These are phyloP conservation scores for Microchirus variegatus DNA, from an alignment of 2,797 vertebrate genomes.

Conservation along the genomic window DNA sequence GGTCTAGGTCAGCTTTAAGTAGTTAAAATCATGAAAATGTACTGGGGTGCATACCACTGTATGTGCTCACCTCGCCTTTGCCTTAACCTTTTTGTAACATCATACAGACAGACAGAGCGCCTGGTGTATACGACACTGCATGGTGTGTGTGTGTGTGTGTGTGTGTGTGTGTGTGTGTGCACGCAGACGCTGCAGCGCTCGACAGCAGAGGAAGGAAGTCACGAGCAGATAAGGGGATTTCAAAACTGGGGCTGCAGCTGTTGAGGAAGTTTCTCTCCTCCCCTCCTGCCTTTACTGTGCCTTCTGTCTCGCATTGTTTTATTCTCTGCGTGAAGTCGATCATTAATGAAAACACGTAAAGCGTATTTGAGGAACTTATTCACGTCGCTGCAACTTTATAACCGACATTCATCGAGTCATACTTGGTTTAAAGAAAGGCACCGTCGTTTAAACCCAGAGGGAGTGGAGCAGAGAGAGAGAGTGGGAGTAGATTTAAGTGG, in stretches of 20 bases:
- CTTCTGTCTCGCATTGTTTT: slow-evolving; percentile 7
- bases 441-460: too few species aligned
- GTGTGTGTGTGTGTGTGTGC: slow-evolving; percentile 45
- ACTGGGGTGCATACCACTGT: too few species aligned
- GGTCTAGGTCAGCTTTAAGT: too few species aligned
- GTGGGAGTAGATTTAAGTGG: slow-evolving; percentile 53
- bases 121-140: slow-evolving; percentile 60
- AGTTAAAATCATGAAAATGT: too few species aligned
- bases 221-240: slow-evolving; percentile 81
- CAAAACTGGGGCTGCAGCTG: slow-evolving; percentile 81
- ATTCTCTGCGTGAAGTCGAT: slow-evolving; percentile 26
- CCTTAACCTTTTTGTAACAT: too few species aligned
- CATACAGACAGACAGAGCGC: slow-evolving; percentile 77
- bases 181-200: slow-evolving; percentile 61
- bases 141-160: slow-evolving; percentile 33
- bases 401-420: too few species aligned
- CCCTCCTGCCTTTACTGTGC: slow-evolving; percentile 8
- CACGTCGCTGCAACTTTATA: too few species aligned
- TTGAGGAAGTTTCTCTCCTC: slow-evolving; percentile 78
- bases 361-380: too few species aligned
- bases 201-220: slow-evolving; percentile 82
- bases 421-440: too few species aligned
- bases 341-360: slow-evolving; percentile 47
- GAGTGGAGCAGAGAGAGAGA: slow-evolving; percentile 41
- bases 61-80: slow-evolving; percentile 13